A percentile compares a stretch with the other conserved stretches of the same genome.
phyloP scores from a whole-genome alignment of 2,113 vertebrate species.

The Hypanus sabinus region DNA sequence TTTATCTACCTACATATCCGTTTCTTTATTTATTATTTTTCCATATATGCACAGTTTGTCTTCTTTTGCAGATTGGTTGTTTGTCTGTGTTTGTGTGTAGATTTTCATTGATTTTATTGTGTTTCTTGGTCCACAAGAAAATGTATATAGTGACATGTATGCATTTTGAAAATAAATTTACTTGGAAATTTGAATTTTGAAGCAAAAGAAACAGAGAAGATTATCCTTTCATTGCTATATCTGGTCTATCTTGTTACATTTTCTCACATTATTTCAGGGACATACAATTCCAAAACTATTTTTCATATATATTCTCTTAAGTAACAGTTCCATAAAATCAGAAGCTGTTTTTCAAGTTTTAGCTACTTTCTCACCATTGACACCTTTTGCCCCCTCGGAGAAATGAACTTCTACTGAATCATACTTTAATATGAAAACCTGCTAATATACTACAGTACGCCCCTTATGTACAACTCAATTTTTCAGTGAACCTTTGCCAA shows the following conservation, averaged over 20 bases:
- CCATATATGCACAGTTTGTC: too few relatives aligned
- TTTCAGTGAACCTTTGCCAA: not conserved
- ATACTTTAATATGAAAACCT: not conserved
- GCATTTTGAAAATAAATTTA: too few relatives aligned
- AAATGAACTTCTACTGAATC: not conserved
- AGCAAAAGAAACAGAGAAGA: not conserved
- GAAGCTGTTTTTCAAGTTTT: not conserved
- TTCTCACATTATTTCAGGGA: not conserved
- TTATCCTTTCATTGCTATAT: not conserved
- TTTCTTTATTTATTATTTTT: too few relatives aligned
- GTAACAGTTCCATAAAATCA: not conserved
- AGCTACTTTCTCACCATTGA: not conserved
- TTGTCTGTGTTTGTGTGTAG: too few relatives aligned
- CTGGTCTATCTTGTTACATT: not conserved
- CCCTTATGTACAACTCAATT: not conserved
- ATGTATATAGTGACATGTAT: too few relatives aligned
- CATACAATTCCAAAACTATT: not conserved
- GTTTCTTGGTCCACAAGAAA: too few relatives aligned
- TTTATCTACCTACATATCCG: too few relatives aligned
- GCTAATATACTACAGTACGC: not conserved
- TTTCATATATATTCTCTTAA: not conserved
- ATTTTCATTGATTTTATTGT: too few relatives aligned
- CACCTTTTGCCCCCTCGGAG: not conserved
- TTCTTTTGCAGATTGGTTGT: too few relatives aligned
- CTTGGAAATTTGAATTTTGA: too few relatives aligned